These are phyloP conservation scores for Cynopterus brachyotis DNA, from an alignment of 2,113 vertebrate species.

Conservation along the genomic window DNA sequence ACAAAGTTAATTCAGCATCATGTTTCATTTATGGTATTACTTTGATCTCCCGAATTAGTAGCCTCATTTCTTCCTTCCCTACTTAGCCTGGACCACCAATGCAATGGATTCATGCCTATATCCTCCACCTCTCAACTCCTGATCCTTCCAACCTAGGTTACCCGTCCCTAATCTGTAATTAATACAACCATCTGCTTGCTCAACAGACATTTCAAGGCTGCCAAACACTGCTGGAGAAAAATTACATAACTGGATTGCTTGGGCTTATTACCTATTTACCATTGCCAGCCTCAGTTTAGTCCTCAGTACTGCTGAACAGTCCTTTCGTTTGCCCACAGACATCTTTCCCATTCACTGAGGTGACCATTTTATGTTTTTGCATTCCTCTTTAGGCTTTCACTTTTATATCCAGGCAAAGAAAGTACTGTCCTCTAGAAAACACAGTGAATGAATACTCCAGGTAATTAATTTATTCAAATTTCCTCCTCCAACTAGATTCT, in stretches of 20 bases:
- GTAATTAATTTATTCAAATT: background rate
- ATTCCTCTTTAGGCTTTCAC: background rate
- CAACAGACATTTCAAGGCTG: background rate
- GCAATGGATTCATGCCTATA: background rate
- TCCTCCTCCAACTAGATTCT: background rate
- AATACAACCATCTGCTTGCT: conserved; percentile 40
- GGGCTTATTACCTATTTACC: background rate
- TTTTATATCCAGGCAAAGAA: background rate
- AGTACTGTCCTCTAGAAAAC: background rate
- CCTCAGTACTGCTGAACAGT: background rate
- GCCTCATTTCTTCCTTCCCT: background rate
- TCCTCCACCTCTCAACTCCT: background rate
- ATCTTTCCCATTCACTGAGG: background rate
- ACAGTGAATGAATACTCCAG: background rate
- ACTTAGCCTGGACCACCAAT: background rate
- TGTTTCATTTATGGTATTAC: background rate
- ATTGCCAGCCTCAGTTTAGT: background rate
- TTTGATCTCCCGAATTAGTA: background rate
- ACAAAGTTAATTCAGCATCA: background rate
- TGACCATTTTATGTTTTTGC: background rate
- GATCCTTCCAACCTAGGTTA: background rate
- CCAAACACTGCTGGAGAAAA: background rate
- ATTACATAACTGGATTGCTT: background rate
- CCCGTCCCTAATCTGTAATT: background rate
- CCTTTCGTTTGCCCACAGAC: background rate